phyloP scores from a whole-genome alignment of 2,888 invertebrate species.

The Molanna angustata region DNA sequence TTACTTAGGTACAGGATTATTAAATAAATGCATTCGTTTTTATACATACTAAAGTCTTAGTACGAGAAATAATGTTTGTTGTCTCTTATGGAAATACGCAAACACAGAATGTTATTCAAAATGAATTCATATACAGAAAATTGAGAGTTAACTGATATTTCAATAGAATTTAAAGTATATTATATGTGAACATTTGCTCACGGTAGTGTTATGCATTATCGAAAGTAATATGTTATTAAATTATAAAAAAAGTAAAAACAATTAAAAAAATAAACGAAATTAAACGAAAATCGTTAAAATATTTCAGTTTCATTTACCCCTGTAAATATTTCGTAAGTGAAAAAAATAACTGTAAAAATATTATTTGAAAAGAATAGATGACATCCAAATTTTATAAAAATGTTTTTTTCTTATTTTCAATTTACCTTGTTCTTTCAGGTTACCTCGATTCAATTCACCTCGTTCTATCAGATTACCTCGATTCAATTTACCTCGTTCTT shows the following conservation, averaged over 20 bases:
- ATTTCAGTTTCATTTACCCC: slow-evolving; percentile 54
- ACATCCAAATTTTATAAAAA: slow-evolving; percentile 38
- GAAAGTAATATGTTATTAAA: slow-evolving; percentile 32
- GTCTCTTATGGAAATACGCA: too few relatives aligned
- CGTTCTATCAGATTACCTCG: too few relatives aligned
- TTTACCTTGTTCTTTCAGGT: too few relatives aligned
- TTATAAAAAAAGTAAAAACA: slow-evolving; percentile 27
- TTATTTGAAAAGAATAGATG: slow-evolving; percentile 55
- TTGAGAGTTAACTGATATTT: slow-evolving; percentile 1
- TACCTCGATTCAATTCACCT: too few relatives aligned
- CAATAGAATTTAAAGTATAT: slow-evolving; percentile 15
- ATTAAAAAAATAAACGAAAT: slow-evolving; percentile 54
- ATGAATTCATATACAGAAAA: too few relatives aligned
- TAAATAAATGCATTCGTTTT: too few relatives aligned
- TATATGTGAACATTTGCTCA: slow-evolving; percentile 33
- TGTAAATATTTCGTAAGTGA: slow-evolving; percentile 59
- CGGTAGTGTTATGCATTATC: slow-evolving; percentile 31
- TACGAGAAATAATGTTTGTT: too few relatives aligned
- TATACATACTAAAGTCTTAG: too few relatives aligned
- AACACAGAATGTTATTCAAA: too few relatives aligned
- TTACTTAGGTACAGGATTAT: too few relatives aligned
- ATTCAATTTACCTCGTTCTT: too few relatives aligned
- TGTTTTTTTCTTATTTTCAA: slow-evolving; percentile 5
- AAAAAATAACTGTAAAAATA: slow-evolving; percentile 56
- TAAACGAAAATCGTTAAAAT: slow-evolving; percentile 53